Evolutionary conservation across 2,113 vertebrate genomes (phyloP).

Genomic region (Gambusia holbrooki): DNA sequence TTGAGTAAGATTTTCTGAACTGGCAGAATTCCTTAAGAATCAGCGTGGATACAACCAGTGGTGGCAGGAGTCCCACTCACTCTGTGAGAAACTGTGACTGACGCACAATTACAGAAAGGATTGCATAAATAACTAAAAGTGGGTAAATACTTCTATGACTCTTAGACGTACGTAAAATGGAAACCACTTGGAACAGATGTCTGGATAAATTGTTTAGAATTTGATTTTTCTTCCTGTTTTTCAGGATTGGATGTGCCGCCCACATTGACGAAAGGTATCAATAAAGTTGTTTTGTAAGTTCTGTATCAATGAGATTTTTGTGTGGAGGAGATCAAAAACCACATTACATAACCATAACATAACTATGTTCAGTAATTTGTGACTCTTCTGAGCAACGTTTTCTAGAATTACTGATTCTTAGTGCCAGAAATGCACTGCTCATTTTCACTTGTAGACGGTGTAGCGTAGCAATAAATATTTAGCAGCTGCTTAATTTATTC

Average conservation of each 20-base stretch:
- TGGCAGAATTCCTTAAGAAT: constrained; percentile 53
- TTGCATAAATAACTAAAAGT: not conserved
- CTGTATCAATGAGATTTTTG: constrained; percentile 1
- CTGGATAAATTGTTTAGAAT: not conserved
- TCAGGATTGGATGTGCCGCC: not conserved
- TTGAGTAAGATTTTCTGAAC: constrained; percentile 59
- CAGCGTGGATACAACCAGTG: not conserved
- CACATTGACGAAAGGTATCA: not conserved
- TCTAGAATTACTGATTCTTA: not conserved
- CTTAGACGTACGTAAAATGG: not conserved
- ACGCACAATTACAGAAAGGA: not conserved
- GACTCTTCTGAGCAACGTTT: constrained; percentile 3
- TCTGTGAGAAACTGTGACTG: not conserved
- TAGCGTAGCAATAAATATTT: not conserved
- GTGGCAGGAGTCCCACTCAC: no score
- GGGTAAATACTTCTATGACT: not conserved
- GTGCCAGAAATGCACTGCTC: constrained; percentile 15
- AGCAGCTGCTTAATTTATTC: constrained; percentile 23
- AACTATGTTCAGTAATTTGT: constrained; percentile 22
- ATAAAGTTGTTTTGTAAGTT: not conserved
- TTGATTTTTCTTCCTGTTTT: not conserved
- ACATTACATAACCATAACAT: constrained; percentile 46
- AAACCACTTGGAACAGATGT: not conserved
- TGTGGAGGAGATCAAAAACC: not conserved
- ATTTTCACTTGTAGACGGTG: not conserved